These are phyloP conservation scores for Drosophila mayaguana DNA, from an alignment of 2,888 invertebrate species.

Conservation along the genomic window DNA sequence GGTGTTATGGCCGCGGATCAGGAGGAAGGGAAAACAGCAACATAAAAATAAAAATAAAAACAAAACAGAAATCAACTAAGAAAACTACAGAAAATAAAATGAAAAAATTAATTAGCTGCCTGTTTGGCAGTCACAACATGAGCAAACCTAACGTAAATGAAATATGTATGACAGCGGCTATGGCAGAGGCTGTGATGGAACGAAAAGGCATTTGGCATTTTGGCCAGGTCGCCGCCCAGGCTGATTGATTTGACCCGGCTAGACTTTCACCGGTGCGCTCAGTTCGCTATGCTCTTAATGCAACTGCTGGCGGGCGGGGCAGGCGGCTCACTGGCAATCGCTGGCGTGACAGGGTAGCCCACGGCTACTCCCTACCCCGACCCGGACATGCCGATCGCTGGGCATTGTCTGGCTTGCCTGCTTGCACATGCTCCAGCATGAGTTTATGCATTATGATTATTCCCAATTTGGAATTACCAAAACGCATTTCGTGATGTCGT, in stretches of 20 bases:
- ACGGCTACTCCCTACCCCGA: neutral
- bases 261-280: conserved; percentile 59
- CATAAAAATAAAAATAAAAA: conserved; percentile 11
- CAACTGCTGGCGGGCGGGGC: conserved; percentile 28
- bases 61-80: conserved; percentile 14
- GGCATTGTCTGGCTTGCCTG: conserved; percentile 36
- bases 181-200: conserved; percentile 9
- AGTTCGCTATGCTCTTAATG: conserved; percentile 42
- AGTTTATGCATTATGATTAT: conserved; percentile 62
- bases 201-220: conserved; percentile 52
- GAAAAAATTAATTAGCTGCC: conserved; percentile 63
- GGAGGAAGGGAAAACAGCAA: neutral
- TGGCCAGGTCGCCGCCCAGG: conserved; percentile 71
- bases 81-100: conserved; percentile 27
- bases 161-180: neutral
- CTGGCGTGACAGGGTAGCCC: conserved; percentile 38
- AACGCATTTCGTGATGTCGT: conserved; percentile 74
- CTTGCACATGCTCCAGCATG: conserved; percentile 13
- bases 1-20: conserved; percentile 38
- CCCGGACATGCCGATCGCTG: neutral
- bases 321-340: conserved; percentile 19
- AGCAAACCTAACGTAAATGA: conserved; percentile 21
- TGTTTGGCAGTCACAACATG: conserved; percentile 38
- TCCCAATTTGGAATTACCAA: conserved; percentile 72
- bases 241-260: conserved; percentile 76